Evolutionary conservation across 2,113 vertebrate genomes (phyloP).

Genomic region (Chunga burmeisteri): DNA sequence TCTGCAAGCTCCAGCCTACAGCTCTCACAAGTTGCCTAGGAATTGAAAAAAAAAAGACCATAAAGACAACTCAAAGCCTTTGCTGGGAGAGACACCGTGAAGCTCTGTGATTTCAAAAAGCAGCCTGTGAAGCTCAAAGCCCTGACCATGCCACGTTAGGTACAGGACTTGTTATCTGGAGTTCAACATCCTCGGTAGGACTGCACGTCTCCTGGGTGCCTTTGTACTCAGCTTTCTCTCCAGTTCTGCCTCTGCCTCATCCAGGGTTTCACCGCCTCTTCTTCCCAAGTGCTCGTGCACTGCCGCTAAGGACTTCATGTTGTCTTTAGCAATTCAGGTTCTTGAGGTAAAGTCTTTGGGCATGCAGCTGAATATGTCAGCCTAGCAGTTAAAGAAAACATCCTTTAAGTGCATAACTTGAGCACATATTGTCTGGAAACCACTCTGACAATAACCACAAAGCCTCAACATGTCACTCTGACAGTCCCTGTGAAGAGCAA

Average conservation of each 20-base stretch:
- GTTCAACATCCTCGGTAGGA: background rate
- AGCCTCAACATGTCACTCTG: background rate
- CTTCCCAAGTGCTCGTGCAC: background rate
- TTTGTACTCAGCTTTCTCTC: background rate
- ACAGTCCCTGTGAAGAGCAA: background rate
- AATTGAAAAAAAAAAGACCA: background rate
- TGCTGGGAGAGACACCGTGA: background rate
- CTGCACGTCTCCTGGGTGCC: fast-evolving
- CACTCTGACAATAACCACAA: background rate
- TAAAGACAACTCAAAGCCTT: background rate
- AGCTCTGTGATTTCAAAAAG: background rate
- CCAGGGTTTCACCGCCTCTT: background rate
- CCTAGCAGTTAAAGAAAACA: background rate
- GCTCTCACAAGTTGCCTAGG: background rate
- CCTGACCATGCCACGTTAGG: background rate
- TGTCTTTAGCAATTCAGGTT: background rate
- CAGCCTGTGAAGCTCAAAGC: background rate
- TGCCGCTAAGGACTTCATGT: background rate
- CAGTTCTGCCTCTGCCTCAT: background rate
- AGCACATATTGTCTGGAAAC: constrained; percentile 17
- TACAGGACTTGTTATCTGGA: background rate
- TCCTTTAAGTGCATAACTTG: background rate
- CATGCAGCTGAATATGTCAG: background rate
- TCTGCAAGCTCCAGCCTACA: background rate
- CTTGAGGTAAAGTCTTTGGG: background rate